Percentiles rank a stretch among this genome's conserved stretches.
These are phyloP conservation scores for Nematostella vectensis DNA, from an alignment of 92 coral and sea anemone species.

Conservation along the genomic window DNA sequence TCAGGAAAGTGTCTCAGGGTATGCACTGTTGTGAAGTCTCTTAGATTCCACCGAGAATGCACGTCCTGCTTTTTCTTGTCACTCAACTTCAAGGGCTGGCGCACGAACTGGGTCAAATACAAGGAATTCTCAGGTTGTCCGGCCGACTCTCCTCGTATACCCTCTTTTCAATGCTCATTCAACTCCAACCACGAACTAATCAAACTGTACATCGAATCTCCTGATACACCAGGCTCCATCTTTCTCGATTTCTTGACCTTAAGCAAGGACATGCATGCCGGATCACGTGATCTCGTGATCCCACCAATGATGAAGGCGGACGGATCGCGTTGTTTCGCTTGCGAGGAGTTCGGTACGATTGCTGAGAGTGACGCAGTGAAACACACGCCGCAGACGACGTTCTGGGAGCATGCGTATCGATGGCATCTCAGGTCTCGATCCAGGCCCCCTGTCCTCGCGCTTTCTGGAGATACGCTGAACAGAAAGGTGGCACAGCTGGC, in stretches of 20 bases:
- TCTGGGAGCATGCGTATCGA: slow-evolving; percentile 1
- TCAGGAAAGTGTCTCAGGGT: too few species aligned
- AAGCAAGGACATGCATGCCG: background rate
- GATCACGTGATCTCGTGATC: background rate
- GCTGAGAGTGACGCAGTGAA: background rate
- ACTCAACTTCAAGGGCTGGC: background rate
- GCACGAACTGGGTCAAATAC: background rate
- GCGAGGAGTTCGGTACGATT: background rate
- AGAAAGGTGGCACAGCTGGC: background rate
- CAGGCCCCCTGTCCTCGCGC: background rate
- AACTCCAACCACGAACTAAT: background rate
- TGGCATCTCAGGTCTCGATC: background rate
- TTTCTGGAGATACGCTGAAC: background rate
- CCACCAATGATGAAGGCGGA: slow-evolving; percentile 2
- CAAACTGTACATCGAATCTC: background rate
- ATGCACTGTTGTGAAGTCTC: too few species aligned
- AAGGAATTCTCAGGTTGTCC: background rate
- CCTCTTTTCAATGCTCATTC: background rate
- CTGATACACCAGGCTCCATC: background rate
- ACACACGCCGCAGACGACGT: background rate
- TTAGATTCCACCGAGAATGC: too few species aligned
- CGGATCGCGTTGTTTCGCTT: background rate
- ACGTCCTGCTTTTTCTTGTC: slow-evolving; percentile 1
- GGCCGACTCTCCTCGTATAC: background rate
- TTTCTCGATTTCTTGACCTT: background rate